Conservation (phyloP, 2,888 invertebrate species). For the Mantis religiosa region DNA sequence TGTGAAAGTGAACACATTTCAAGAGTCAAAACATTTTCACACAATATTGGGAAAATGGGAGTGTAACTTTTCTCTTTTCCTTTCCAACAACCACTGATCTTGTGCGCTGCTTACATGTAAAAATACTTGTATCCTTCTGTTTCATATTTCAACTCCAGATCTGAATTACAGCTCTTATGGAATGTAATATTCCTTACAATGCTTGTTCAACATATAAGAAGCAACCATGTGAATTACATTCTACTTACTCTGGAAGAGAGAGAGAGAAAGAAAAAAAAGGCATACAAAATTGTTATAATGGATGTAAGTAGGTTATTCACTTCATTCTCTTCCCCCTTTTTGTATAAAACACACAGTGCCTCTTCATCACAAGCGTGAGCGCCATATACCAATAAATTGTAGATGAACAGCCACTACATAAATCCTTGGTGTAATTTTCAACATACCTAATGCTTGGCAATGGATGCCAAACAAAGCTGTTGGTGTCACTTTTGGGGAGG, state of each 20-base stretch:
- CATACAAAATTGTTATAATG: not conserved
- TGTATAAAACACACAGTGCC: not conserved
- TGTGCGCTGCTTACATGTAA: constrained; percentile 1
- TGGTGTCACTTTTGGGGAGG: constrained; percentile 8
- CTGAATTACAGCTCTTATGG: not conserved
- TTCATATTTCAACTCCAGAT: not conserved
- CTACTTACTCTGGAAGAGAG: not conserved
- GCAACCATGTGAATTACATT: not conserved
- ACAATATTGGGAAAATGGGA: not conserved
- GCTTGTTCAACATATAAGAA: not conserved
- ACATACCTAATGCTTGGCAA: not conserved
- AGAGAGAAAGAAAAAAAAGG: not conserved
- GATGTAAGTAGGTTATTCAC: not conserved
- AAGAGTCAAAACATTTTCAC: not conserved
- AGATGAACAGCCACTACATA: not conserved
- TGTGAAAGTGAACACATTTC: not conserved
- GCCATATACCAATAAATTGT: not conserved
- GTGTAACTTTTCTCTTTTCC: not conserved
- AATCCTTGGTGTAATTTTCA: constrained; percentile 1
- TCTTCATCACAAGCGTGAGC: not conserved
- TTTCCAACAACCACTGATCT: not conserved
- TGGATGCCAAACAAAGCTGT: not conserved
- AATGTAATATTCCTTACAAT: not conserved
- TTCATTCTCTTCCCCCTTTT: not conserved
- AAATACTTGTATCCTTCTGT: not conserved